A percentile compares a stretch with the other conserved stretches of the same genome.
phyloP scores from a whole-genome alignment of 2,888 invertebrate genomes.

The Eupithecia dodoneata region DNA sequence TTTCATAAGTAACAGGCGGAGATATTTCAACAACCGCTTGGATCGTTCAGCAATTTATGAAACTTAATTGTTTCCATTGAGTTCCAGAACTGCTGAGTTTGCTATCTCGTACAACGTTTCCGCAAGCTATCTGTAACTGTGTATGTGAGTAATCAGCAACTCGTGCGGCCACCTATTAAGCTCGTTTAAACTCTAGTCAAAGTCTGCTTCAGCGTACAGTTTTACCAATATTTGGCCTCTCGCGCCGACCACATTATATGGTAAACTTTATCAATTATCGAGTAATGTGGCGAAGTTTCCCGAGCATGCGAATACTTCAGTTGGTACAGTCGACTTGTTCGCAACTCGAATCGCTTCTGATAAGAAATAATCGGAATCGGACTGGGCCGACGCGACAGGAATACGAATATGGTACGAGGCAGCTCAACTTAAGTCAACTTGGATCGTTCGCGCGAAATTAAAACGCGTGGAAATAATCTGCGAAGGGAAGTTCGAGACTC shows the following conservation, averaged over 20 bases:
- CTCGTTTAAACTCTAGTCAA: constrained; percentile 57
- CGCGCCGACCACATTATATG: constrained; percentile 57
- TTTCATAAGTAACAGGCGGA: constrained; percentile 8
- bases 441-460: constrained; percentile 43
- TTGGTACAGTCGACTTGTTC: constrained; percentile 56
- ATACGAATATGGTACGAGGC: constrained; percentile 48
- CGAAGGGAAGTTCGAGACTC: constrained; percentile 40
- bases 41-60: constrained; percentile 25
- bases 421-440: constrained; percentile 33
- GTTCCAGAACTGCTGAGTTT: constrained; percentile 39
- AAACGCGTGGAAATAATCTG: constrained; percentile 45
- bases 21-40: constrained; percentile 19
- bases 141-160: constrained; percentile 65
- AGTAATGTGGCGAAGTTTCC: constrained; percentile 70
- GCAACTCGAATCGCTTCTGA: constrained; percentile 54
- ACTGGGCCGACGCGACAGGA: constrained; percentile 48
- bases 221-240: constrained; percentile 69
- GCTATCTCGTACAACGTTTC: constrained; percentile 39
- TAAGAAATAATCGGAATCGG: constrained; percentile 57
- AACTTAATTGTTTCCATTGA: constrained; percentile 27
- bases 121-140: constrained; percentile 55
- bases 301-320: constrained; percentile 63
- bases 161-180: constrained; percentile 60
- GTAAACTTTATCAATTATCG: constrained; percentile 79
- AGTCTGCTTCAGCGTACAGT: constrained; percentile 58